Evolutionary conservation across 2,888 invertebrate species (phyloP).

Genomic region (Aleiodes leptofemur): DNA sequence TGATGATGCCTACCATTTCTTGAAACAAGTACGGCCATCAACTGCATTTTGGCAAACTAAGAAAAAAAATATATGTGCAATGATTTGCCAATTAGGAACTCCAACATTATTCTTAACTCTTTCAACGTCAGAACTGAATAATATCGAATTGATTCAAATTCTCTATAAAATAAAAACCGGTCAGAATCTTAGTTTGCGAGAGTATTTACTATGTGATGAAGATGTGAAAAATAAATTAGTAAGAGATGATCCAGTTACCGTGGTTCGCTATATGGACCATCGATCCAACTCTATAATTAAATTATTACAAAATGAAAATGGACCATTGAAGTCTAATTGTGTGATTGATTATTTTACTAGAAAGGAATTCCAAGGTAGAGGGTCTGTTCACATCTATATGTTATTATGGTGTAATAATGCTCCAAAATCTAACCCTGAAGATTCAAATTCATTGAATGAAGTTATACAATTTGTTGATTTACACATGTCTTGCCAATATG

Average conservation of each 20-base stretch:
- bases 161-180: conserved; percentile 62
- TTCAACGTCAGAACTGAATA: conserved; percentile 72
- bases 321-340: not conserved
- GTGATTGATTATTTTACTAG: conserved; percentile 15
- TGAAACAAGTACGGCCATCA: conserved; percentile 67
- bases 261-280: conserved; percentile 2
- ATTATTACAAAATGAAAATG: not conserved
- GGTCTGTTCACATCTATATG: not conserved
- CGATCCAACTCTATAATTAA: not conserved
- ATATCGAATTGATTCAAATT: conserved; percentile 66
- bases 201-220: not conserved
- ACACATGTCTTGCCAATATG: not conserved
- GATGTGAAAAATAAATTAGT: conserved; percentile 14
- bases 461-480: not conserved
- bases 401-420: conserved; percentile 3
- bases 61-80: conserved; percentile 71
- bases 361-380: not conserved
- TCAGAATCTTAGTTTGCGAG: too few species aligned
- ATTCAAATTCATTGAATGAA: not conserved
- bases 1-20: conserved; percentile 35
- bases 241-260: not conserved
- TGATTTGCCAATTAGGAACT: conserved; percentile 70
- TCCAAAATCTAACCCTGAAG: not conserved
- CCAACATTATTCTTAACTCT: conserved; percentile 71
- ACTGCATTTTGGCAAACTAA: conserved; percentile 67